Percentiles rank a stretch among this genome's conserved stretches.
Conservation (phyloP, 1,140 invertebrate species). For the Anastatus disparis region DNA sequence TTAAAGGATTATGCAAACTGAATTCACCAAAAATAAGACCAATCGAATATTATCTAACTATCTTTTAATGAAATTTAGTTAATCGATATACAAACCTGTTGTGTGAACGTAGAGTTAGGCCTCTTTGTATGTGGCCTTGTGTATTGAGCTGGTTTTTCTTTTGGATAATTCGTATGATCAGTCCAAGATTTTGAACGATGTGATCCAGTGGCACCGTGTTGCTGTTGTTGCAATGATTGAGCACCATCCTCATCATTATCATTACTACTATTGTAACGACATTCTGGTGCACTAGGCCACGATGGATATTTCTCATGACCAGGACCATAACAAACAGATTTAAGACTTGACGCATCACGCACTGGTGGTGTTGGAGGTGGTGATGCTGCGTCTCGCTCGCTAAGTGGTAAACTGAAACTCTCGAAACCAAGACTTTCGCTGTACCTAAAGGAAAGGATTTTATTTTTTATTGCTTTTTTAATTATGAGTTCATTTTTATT, state of each 20-base stretch:
- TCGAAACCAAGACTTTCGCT: constrained; percentile 65
- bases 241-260: constrained; percentile 60
- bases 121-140: constrained; percentile 77
- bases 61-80: no score
- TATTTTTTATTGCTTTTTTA: neutral
- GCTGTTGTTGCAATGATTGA: neutral
- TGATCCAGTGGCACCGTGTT: constrained; percentile 62
- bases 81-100: constrained; percentile 71
- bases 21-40: no score
- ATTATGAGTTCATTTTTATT: no score
- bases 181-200: constrained; percentile 79
- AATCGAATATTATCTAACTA: no score
- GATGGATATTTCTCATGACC: constrained; percentile 85
- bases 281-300: constrained; percentile 72
- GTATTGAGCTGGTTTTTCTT: constrained; percentile 75
- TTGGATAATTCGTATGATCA: constrained; percentile 79
- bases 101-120: constrained; percentile 73
- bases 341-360: constrained; percentile 76
- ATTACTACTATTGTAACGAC: constrained; percentile 42
- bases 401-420: constrained; percentile 64
- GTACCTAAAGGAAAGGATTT: constrained; percentile 50
- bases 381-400: constrained; percentile 63
- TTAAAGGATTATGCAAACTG: neutral
- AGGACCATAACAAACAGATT: constrained; percentile 75
- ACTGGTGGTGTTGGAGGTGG: constrained; percentile 73